Percentiles rank a stretch among this genome's conserved stretches.
These are phyloP conservation scores for Pelagia noctiluca DNA, from an alignment of 30 jellyfish, hydroid and myxozoan species.

Conservation along the genomic window DNA sequence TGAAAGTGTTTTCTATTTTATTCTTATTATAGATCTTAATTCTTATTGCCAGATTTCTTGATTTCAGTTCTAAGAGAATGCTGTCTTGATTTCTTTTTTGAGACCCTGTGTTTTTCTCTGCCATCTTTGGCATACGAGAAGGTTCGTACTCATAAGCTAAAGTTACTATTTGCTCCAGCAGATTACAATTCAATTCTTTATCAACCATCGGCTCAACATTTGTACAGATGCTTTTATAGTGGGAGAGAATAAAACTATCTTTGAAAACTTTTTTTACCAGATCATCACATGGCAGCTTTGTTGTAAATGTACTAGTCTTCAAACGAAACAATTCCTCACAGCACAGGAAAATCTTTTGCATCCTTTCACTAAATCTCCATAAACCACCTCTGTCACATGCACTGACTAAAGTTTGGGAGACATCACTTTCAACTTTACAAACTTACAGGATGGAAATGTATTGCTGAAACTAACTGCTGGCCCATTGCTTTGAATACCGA, in stretches of 20 bases:
- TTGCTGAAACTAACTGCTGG: constrained; percentile 15
- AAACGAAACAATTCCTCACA: constrained; percentile 30
- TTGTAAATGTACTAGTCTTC: too few relatives aligned
- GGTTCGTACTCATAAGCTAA: constrained; percentile 2
- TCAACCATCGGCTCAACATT: too few relatives aligned
- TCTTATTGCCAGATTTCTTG: constrained; percentile 10
- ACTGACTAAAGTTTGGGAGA: constrained; percentile 1
- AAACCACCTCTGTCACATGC: constrained; percentile 42
- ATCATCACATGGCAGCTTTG: neutral
- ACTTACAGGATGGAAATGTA: neutral
- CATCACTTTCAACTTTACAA: constrained; percentile 13
- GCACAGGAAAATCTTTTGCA: constrained; percentile 3
- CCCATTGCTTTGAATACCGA: constrained; percentile 4
- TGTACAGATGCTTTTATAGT: constrained; percentile 3
- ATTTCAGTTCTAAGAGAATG: constrained; percentile 10
- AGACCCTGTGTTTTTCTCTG: constrained; percentile 26
- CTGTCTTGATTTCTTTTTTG: too few relatives aligned
- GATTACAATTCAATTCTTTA: too few relatives aligned
- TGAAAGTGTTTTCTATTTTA: neutral
- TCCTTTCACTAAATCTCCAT: neutral
- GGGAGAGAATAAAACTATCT: neutral
- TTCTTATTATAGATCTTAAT: neutral
- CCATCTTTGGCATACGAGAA: constrained; percentile 41
- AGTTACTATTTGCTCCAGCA: too few relatives aligned
- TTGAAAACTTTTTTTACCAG: neutral